A percentile compares a stretch with the other conserved stretches of the same genome.
These are phyloP conservation scores for Hypomecis punctinalis DNA, from an alignment of 2,888 invertebrate species.

Conservation along the genomic window DNA sequence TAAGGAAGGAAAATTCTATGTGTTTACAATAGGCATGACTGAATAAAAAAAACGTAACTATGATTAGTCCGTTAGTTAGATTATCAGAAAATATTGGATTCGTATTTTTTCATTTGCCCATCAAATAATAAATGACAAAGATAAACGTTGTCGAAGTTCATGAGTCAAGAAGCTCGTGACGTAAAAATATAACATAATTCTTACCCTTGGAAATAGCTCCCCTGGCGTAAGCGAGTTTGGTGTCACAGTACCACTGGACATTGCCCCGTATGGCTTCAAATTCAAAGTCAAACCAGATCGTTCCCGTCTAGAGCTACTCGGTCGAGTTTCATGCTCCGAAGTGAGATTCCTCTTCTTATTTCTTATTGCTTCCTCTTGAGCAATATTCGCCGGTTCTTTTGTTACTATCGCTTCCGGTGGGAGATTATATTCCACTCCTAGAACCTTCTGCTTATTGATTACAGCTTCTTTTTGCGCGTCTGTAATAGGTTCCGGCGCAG, in stretches of 20 bases:
- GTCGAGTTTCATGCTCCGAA: slow-evolving; percentile 56
- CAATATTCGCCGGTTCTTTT: slow-evolving; percentile 65
- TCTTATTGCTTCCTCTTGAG: slow-evolving; percentile 71
- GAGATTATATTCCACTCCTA: slow-evolving; percentile 86
- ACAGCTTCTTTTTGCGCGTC: slow-evolving; percentile 86
- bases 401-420: slow-evolving; percentile 52
- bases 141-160: too few species aligned
- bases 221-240: slow-evolving; percentile 73
- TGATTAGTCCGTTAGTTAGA: too few species aligned
- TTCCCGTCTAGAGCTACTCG: slow-evolving; percentile 49
- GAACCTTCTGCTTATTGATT: slow-evolving; percentile 85
- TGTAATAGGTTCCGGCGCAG: slow-evolving; percentile 58
- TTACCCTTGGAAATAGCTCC: slow-evolving; percentile 73
- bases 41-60: too few species aligned
- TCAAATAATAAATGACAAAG: too few species aligned
- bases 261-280: slow-evolving; percentile 68
- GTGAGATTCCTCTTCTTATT: slow-evolving; percentile 63
- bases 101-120: too few species aligned
- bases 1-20: too few species aligned
- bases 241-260: slow-evolving; percentile 50
- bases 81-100: too few species aligned
- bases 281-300: slow-evolving; percentile 70
- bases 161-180: too few species aligned
- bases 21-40: too few species aligned
- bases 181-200: slow-evolving; percentile 30